phyloP scores from a whole-genome alignment of 2,113 vertebrate genomes.

The Bothrops jararaca region DNA sequence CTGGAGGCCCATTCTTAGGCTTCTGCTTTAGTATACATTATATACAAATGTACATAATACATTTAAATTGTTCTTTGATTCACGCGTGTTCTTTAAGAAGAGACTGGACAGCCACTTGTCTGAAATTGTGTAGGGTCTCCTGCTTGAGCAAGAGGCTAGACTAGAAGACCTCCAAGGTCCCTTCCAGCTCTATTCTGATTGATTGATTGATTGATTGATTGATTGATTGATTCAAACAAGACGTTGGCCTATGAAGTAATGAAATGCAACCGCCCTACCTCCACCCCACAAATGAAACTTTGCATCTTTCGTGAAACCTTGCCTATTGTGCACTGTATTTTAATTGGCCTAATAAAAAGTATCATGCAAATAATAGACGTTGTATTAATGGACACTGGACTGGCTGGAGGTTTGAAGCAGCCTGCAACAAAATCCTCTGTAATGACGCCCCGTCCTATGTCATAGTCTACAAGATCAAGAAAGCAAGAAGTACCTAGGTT shows the following conservation, averaged over 20 bases:
- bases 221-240: background rate
- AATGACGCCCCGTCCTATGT: background rate
- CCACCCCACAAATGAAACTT: background rate
- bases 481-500: background rate
- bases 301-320: background rate
- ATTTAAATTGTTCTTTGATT: background rate
- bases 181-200: too few species aligned
- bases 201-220: too few species aligned
- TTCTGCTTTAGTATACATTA: background rate
- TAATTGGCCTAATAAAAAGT: background rate
- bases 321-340: background rate
- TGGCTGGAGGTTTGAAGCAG: background rate
- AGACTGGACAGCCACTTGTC: too few species aligned
- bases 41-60: too few species aligned
- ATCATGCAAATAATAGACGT: background rate
- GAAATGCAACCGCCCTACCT: background rate
- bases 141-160: too few species aligned
- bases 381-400: background rate
- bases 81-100: background rate
- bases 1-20: background rate
- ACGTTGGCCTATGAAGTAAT: background rate
- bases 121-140: too few species aligned
- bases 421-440: background rate
- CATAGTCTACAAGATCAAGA: background rate
- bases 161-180: too few species aligned